Conservation (phyloP, 1,140 invertebrate species). For the Oppia nitens region DNA sequence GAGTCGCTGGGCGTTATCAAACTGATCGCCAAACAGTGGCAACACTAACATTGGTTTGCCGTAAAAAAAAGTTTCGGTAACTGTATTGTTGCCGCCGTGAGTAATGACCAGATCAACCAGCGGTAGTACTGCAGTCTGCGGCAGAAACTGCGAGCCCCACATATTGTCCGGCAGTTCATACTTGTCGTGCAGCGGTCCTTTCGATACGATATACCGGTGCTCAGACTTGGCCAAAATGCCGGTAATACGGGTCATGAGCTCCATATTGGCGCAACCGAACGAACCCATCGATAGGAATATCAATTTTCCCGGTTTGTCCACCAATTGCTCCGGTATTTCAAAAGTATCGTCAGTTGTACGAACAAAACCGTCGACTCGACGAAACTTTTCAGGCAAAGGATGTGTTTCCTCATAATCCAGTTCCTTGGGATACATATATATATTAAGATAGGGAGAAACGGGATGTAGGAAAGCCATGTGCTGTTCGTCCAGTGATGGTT, state of each 20-base stretch:
- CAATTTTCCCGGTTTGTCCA: slow-evolving; percentile 12
- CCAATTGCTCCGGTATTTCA: neutral
- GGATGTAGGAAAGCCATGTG: slow-evolving; percentile 6
- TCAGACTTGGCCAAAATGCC: slow-evolving; percentile 6
- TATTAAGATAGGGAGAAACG: slow-evolving; percentile 10
- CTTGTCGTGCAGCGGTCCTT: slow-evolving; percentile 11
- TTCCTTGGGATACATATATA: slow-evolving; percentile 13
- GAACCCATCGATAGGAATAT: slow-evolving; percentile 16
- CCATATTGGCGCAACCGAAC: slow-evolving; percentile 20
- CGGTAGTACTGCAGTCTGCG: slow-evolving; percentile 10
- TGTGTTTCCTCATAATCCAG: neutral
- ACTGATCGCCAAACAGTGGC: slow-evolving; percentile 15
- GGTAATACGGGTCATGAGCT: slow-evolving; percentile 2
- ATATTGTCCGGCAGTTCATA: slow-evolving; percentile 14
- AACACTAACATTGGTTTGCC: slow-evolving; percentile 13
- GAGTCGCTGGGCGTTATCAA: slow-evolving; percentile 7
- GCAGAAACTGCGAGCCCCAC: slow-evolving; percentile 11
- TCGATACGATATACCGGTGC: slow-evolving; percentile 12
- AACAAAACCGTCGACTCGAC: slow-evolving; percentile 11
- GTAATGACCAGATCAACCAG: no score
- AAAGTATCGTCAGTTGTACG: slow-evolving; percentile 6
- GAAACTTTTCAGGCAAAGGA: slow-evolving; percentile 1
- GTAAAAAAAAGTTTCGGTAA: slow-evolving; percentile 9
- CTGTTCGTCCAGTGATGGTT: neutral
- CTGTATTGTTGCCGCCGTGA: no score